A percentile compares a stretch with the other conserved stretches of the same genome.
phyloP scores from a whole-genome alignment of 2,797 vertebrate genomes.

The Alfaro cultratus region DNA sequence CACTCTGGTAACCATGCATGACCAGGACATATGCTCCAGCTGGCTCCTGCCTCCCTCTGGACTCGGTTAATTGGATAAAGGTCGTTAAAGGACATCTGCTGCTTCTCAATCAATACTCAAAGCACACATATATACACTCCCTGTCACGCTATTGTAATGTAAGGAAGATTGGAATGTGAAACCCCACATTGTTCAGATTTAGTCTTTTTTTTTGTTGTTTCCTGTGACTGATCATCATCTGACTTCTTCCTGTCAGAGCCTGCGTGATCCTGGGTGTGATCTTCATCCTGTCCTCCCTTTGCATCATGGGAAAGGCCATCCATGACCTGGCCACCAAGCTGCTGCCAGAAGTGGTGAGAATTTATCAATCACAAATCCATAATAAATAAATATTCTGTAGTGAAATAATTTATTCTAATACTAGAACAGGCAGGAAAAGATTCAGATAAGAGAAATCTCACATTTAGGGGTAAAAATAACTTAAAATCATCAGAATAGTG shows the following conservation, averaged over 20 bases:
- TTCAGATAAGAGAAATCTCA: background rate
- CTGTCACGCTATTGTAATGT: background rate
- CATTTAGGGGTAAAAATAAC: background rate
- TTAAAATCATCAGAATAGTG: background rate
- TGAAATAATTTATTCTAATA: background rate
- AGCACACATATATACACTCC: background rate
- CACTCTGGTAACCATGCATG: constrained; percentile 41
- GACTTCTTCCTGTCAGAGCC: constrained; percentile 81
- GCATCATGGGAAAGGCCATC: constrained; percentile 96
- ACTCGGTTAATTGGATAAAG: constrained; percentile 53
- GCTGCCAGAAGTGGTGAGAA: constrained; percentile 96
- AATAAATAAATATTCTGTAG: background rate
- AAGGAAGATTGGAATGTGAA: background rate
- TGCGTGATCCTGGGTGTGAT: constrained; percentile 93
- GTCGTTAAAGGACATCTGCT: constrained; percentile 44
- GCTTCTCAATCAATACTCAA: constrained; percentile 21
- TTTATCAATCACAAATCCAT: background rate
- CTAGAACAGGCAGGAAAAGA: background rate
- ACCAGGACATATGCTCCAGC: constrained; percentile 37
- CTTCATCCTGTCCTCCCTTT: constrained; percentile 94
- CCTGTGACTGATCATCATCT: background rate
- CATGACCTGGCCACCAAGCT: constrained; percentile 93
- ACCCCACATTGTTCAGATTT: background rate
- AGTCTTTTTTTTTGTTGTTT: background rate
- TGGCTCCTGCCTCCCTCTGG: constrained; percentile 27